Evolutionary conservation across 2,888 invertebrate species (phyloP).

Genomic region (Drosophila suboccidentalis): DNA sequence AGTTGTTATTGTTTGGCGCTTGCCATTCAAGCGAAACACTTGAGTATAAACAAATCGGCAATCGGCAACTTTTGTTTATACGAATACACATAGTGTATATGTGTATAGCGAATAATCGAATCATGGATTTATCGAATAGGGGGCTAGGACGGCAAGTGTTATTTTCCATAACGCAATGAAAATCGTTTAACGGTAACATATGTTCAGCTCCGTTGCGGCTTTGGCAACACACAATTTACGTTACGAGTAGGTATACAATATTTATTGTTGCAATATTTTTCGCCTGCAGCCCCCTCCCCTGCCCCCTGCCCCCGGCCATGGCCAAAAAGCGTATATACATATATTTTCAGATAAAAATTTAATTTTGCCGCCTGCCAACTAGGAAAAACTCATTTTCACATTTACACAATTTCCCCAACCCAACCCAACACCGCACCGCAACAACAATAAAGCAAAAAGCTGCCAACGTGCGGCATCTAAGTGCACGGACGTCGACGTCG

Average conservation of each 20-base stretch:
- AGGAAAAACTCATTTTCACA: constrained; percentile 70
- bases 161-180: constrained; percentile 65
- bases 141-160: constrained; percentile 24
- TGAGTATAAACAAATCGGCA: constrained; percentile 67
- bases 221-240: constrained; percentile 30
- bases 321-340: constrained; percentile 24
- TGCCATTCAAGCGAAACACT: constrained; percentile 62
- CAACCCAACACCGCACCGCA: background rate
- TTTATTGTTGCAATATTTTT: constrained; percentile 63
- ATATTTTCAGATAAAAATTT: constrained; percentile 68
- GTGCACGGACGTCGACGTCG: constrained; percentile 25
- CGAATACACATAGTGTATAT: too few species aligned
- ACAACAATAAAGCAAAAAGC: constrained; percentile 44
- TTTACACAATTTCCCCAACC: constrained; percentile 40
- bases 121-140: background rate
- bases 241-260: constrained; percentile 34
- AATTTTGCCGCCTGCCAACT: constrained; percentile 61
- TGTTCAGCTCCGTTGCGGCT: constrained; percentile 48
- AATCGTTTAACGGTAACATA: constrained; percentile 71
- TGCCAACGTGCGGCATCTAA: constrained; percentile 37
- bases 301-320: background rate
- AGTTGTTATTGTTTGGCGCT: constrained; percentile 50
- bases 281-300: background rate
- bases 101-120: background rate
- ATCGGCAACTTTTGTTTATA: constrained; percentile 54